Conservation (phyloP, 2,888 invertebrate genomes). For the Notocelia uddmanniana region DNA sequence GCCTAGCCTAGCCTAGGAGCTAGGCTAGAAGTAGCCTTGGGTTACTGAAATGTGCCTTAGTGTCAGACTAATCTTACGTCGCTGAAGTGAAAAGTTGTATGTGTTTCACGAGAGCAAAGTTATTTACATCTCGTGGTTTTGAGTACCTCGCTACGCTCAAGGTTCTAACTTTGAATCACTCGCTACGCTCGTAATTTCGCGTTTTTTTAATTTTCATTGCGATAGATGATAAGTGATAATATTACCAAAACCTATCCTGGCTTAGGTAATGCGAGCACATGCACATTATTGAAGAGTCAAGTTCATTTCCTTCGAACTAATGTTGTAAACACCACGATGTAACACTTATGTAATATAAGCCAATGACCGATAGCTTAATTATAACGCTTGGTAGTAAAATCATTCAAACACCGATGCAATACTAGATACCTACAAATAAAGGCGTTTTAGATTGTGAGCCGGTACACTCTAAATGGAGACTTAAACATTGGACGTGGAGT, state of each 20-base stretch:
- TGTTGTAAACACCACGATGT: conserved; percentile 32
- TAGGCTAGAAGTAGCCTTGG: no score
- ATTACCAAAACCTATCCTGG: background rate
- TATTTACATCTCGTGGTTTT: no score
- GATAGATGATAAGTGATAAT: no score
- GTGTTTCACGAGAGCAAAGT: no score
- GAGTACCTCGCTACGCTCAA: no score
- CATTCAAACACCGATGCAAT: conserved; percentile 29
- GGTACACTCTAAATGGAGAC: conserved; percentile 15
- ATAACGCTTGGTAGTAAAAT: conserved; percentile 47
- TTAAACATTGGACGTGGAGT: conserved; percentile 13
- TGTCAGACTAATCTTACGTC: no score
- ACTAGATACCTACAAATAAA: conserved; percentile 16
- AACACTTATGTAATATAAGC: conserved; percentile 49
- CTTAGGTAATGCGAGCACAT: background rate
- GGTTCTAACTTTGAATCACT: no score
- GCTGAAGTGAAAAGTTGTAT: no score
- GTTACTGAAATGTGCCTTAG: no score
- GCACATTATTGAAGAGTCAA: conserved; percentile 19
- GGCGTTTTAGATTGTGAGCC: background rate
- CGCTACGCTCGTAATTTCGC: no score
- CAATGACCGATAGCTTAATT: conserved; percentile 62
- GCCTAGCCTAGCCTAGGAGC: no score
- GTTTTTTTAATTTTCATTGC: no score
- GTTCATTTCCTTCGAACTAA: conserved; percentile 30